These are phyloP conservation scores for Platerodrilus igneus DNA, from an alignment of 2,888 invertebrate genomes.

Conservation along the genomic window DNA sequence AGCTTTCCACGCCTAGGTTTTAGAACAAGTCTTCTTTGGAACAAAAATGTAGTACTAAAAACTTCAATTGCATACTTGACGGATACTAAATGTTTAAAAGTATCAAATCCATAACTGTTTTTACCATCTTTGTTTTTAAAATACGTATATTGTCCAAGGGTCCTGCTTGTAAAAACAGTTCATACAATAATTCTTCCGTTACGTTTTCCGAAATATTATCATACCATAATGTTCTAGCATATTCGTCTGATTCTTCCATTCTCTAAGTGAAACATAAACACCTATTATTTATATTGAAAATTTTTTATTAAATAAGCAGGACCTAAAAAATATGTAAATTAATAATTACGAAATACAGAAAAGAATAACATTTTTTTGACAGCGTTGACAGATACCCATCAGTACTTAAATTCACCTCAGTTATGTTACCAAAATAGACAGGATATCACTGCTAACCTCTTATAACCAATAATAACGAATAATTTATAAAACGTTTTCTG, in stretches of 20 bases:
- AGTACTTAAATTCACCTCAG: no score
- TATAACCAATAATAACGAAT: no score
- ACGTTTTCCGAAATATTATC: slow-evolving; percentile 77
- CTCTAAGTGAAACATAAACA: not conserved
- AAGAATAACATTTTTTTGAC: no score
- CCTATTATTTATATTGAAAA: not conserved
- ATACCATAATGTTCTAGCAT: slow-evolving; percentile 70
- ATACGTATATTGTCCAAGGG: slow-evolving; percentile 74
- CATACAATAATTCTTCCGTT: slow-evolving; percentile 76
- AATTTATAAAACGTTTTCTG: no score
- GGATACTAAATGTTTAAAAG: slow-evolving; percentile 69
- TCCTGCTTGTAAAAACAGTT: slow-evolving; percentile 81
- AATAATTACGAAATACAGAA: no score
- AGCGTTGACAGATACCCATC: no score
- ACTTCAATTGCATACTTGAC: slow-evolving; percentile 73
- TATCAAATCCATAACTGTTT: slow-evolving; percentile 72
- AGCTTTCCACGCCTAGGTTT: slow-evolving; percentile 39
- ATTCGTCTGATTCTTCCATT: slow-evolving; percentile 48
- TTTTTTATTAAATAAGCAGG: no score
- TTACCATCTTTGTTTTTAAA: slow-evolving; percentile 68
- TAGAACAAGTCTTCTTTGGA: slow-evolving; percentile 56
- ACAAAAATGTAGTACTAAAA: slow-evolving; percentile 66
- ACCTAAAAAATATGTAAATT: no score
- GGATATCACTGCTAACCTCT: no score
- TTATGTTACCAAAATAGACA: no score